A percentile compares a stretch with the other conserved stretches of the same genome.
Conservation (phyloP, 2,113 vertebrate genomes). For the Paramormyrops kingsleyae region DNA sequence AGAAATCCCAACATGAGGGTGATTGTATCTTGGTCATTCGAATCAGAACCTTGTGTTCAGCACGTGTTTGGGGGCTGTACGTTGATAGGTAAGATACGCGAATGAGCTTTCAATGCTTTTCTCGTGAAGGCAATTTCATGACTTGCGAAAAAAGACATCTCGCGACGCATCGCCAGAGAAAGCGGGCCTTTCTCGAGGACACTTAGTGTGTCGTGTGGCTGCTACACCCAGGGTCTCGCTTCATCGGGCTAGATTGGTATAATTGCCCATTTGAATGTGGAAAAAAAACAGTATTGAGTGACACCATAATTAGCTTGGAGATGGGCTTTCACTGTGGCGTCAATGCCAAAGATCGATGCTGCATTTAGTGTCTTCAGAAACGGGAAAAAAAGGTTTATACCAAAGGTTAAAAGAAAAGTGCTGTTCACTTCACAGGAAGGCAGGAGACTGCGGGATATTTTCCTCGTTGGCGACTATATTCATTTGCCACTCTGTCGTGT, state of each 20-base stretch:
- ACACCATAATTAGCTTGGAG: slow-evolving; percentile 11
- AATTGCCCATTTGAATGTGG: slow-evolving; percentile 17
- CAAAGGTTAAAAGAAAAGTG: background rate
- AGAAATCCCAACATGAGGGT: background rate
- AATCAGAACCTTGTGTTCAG: background rate
- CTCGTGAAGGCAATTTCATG: background rate
- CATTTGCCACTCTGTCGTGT: background rate
- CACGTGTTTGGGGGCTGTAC: background rate
- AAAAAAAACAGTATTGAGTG: slow-evolving; percentile 11
- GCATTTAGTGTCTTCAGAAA: background rate
- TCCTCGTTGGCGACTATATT: background rate
- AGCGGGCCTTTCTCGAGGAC: slow-evolving; percentile 21
- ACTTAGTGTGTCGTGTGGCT: slow-evolving; percentile 51
- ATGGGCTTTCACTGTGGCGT: slow-evolving; percentile 8
- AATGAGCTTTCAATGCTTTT: background rate
- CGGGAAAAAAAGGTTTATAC: background rate
- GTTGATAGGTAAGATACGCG: background rate
- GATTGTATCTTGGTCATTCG: background rate
- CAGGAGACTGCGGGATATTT: background rate
- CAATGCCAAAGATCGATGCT: slow-evolving; percentile 6
- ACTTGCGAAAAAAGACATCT: background rate
- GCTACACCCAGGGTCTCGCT: slow-evolving; percentile 27
- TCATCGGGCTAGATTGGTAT: background rate
- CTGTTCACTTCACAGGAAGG: background rate
- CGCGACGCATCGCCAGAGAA: background rate